These are phyloP conservation scores for Cercopithecus diana DNA, from an alignment of 2,797 vertebrate species.

Conservation along the genomic window DNA sequence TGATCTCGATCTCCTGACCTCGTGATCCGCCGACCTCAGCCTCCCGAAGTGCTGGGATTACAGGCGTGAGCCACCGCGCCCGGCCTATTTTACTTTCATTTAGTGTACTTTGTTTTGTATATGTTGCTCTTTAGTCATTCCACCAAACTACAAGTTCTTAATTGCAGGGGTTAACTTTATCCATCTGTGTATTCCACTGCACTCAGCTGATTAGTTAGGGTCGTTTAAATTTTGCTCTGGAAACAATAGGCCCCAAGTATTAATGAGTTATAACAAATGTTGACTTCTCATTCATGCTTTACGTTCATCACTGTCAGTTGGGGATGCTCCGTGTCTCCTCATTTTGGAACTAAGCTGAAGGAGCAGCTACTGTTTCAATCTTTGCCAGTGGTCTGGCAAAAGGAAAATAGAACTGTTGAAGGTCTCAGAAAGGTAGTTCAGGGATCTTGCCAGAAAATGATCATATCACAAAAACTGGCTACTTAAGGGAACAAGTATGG, in stretches of 20 bases:
- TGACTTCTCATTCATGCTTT: neutral
- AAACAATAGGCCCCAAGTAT: too few species aligned
- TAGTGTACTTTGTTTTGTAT: neutral
- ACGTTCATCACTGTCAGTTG: neutral
- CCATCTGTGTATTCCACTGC: neutral
- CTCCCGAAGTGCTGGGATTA: too few species aligned
- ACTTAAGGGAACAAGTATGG: neutral
- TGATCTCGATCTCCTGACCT: too few species aligned
- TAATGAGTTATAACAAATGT: neutral
- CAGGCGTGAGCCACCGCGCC: too few species aligned
- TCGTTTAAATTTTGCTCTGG: neutral
- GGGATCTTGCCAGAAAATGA: too few species aligned
- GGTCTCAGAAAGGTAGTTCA: neutral
- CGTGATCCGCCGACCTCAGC: too few species aligned
- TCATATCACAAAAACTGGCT: neutral
- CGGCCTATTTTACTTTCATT: neutral
- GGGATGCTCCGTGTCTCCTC: neutral
- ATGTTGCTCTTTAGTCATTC: neutral
- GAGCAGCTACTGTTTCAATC: neutral
- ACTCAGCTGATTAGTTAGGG: too few species aligned
- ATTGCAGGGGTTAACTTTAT: neutral
- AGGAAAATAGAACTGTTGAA: neutral
- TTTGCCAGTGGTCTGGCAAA: neutral
- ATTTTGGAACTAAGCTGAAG: neutral
- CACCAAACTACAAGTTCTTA: neutral